Percentiles rank a stretch among this genome's conserved stretches.
Evolutionary conservation across 2,888 invertebrate species (phyloP).

Genomic region (Eristalinus aeneus): DNA sequence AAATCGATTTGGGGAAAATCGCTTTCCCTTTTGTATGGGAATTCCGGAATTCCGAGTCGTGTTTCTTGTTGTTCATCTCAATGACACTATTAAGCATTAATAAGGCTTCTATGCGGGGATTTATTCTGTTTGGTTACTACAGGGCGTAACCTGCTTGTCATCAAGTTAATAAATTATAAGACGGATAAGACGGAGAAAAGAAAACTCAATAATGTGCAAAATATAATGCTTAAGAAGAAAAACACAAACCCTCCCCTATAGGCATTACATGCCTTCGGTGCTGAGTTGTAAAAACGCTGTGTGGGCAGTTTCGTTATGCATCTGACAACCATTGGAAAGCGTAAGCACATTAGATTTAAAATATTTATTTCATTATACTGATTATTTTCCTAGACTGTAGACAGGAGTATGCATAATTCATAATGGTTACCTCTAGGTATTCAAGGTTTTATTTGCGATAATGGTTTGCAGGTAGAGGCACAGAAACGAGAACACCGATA

Average conservation of each 20-base stretch:
- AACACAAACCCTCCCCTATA: neutral
- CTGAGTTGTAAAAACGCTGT: neutral
- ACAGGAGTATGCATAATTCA: no score
- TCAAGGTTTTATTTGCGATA: no score
- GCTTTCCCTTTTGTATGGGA: conserved; percentile 1
- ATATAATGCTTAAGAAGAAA: neutral
- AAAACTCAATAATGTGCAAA: neutral
- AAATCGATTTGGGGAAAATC: conserved; percentile 39
- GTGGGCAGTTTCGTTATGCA: neutral
- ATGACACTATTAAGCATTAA: conserved; percentile 34
- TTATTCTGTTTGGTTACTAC: conserved; percentile 13
- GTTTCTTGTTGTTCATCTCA: conserved; percentile 1
- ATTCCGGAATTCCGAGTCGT: neutral
- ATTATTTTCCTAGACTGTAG: no score
- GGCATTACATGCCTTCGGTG: neutral
- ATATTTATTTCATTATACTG: neutral
- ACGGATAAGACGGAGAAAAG: neutral
- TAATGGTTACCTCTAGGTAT: no score
- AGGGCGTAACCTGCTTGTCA: conserved; percentile 13
- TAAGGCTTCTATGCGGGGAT: conserved; percentile 1
- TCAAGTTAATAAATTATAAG: conserved; percentile 20
- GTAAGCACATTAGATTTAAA: neutral
- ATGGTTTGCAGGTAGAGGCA: no score
- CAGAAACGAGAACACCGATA: no score
- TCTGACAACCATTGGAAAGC: neutral